Evolutionary conservation across 2,797 vertebrate species (phyloP).

Genomic region (Eulemur coronatus): DNA sequence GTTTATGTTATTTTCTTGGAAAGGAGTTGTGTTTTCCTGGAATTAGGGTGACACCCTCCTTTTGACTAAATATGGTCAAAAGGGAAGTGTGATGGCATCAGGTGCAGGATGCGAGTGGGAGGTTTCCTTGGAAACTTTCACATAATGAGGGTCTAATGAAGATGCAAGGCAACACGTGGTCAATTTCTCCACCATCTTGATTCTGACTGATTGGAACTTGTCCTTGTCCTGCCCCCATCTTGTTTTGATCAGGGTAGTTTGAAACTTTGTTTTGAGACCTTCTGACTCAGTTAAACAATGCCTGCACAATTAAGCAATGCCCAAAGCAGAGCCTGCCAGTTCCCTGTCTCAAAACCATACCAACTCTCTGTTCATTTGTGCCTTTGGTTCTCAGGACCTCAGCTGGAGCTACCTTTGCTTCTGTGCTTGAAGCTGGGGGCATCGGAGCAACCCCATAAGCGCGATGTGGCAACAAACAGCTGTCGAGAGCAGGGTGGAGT

Average conservation of each 20-base stretch:
- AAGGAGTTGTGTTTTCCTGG: not conserved
- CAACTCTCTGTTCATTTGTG: not conserved
- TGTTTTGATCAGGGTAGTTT: not conserved
- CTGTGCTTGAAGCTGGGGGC: not conserved
- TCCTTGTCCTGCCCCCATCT: not conserved
- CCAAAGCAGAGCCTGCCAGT: no score
- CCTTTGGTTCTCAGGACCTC: not conserved
- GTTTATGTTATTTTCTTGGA: not conserved
- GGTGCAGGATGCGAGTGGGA: not conserved
- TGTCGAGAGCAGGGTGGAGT: not conserved
- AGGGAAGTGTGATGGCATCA: not conserved
- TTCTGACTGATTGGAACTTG: not conserved
- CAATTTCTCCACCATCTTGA: not conserved
- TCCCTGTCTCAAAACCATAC: not conserved
- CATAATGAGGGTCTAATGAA: not conserved
- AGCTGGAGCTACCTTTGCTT: not conserved
- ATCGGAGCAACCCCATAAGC: not conserved
- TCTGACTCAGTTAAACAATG: not conserved
- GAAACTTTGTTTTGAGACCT: not conserved
- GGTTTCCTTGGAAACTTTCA: not conserved
- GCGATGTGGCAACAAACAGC: not conserved
- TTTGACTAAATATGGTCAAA: not conserved
- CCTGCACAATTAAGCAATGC: not conserved
- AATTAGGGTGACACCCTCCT: not conserved
- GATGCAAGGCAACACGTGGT: not conserved